Conservation (phyloP, 2,113 vertebrate species). For the Grallaria varia region DNA sequence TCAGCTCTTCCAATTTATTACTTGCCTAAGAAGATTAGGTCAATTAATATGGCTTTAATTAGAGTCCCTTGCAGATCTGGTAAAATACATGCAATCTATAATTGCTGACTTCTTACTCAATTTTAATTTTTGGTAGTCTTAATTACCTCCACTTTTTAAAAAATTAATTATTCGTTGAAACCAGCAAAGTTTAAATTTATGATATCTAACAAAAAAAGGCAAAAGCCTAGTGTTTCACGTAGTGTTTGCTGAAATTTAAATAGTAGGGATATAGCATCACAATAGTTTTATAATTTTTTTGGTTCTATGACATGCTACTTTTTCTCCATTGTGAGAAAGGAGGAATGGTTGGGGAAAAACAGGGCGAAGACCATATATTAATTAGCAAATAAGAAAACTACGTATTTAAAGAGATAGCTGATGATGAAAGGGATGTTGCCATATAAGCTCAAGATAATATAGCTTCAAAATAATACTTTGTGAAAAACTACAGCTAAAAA, state of each 20-base stretch:
- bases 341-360: background rate
- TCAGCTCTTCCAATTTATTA: slow-evolving; percentile 72
- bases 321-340: background rate
- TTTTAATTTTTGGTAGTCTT: slow-evolving; percentile 59
- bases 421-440: background rate
- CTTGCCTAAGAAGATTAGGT: slow-evolving; percentile 69
- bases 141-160: slow-evolving; percentile 52
- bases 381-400: background rate
- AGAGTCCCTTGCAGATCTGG: slow-evolving; percentile 61
- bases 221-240: background rate
- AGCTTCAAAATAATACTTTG: background rate
- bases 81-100: slow-evolving; percentile 38
- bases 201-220: background rate
- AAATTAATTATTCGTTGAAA: slow-evolving; percentile 38
- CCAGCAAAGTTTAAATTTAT: slow-evolving; percentile 17
- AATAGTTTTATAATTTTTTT: background rate
- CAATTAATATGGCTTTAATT: slow-evolving; percentile 73
- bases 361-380: background rate
- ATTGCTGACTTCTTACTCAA: slow-evolving; percentile 36
- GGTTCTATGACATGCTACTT: background rate
- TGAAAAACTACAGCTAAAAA: background rate
- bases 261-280: background rate
- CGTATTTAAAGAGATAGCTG: background rate
- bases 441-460: too few species aligned
- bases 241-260: background rate